Conservation (phyloP, 1,140 invertebrate species). For the Heliconius hermathena region DNA sequence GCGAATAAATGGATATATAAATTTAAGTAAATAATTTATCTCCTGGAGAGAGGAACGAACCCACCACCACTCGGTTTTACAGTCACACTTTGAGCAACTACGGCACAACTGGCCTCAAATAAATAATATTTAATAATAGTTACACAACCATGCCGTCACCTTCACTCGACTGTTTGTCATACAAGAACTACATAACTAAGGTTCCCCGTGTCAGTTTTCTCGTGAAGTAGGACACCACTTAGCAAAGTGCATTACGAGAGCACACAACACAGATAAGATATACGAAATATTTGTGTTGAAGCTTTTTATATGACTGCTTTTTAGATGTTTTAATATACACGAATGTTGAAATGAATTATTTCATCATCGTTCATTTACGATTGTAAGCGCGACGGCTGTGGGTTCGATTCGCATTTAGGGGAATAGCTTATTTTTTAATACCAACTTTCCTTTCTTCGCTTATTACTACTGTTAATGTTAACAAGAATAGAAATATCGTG, state of each 20-base stretch:
- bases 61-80: too few species aligned
- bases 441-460: too few species aligned
- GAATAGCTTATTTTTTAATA: too few species aligned
- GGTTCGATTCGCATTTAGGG: not conserved
- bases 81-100: too few species aligned
- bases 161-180: slow-evolving; percentile 2
- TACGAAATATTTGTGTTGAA: slow-evolving; percentile 10
- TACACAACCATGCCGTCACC: not conserved
- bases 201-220: slow-evolving; percentile 17
- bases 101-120: too few species aligned
- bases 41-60: too few species aligned
- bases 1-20: too few species aligned
- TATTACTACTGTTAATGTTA: too few species aligned
- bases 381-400: not conserved
- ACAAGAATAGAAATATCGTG: too few species aligned
- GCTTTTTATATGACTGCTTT: not conserved
- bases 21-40: too few species aligned
- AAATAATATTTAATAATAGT: too few species aligned
- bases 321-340: not conserved
- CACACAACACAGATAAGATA: slow-evolving; percentile 2
- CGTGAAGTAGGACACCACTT: slow-evolving; percentile 35
- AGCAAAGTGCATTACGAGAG: slow-evolving; percentile 38
- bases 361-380: not conserved
- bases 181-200: not conserved
- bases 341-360: not conserved